phyloP scores from a whole-genome alignment of 2,888 invertebrate genomes.

The Tiliacea citrago region DNA sequence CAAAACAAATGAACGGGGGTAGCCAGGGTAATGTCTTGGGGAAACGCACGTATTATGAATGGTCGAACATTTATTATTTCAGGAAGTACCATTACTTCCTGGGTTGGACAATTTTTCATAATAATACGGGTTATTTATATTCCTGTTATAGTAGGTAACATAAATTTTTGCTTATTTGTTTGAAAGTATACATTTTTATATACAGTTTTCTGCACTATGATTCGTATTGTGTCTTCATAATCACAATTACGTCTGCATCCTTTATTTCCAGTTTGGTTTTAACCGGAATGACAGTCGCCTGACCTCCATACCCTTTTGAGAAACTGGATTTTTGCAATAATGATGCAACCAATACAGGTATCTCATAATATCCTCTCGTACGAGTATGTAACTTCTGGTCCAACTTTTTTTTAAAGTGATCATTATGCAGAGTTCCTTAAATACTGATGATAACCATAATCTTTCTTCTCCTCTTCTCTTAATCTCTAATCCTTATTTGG shows the following conservation, averaged over 20 bases:
- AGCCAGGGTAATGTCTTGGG: conserved; percentile 30
- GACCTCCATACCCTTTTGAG: conserved; percentile 1
- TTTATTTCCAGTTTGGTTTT: conserved; percentile 4
- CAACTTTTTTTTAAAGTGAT: background rate
- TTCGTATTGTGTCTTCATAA: background rate
- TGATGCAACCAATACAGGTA: conserved; percentile 16
- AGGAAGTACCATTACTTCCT: conserved; percentile 38
- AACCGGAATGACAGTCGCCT: conserved; percentile 4
- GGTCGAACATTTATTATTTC: conserved; percentile 50
- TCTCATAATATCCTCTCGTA: background rate
- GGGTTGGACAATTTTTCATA: conserved; percentile 30
- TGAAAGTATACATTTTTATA: background rate
- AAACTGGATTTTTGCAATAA: conserved; percentile 24
- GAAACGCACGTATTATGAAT: conserved; percentile 47
- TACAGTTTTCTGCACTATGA: no score
- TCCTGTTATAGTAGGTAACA: background rate
- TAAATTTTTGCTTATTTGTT: conserved; percentile 3
- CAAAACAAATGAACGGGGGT: conserved; percentile 34
- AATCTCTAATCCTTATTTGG: background rate
- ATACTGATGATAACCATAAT: background rate
- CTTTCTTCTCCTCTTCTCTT: no score
- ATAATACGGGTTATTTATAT: conserved; percentile 41
- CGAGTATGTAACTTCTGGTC: background rate
- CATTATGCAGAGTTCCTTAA: no score
- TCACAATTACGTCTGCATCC: background rate